A percentile compares a stretch with the other conserved stretches of the same genome.
Evolutionary conservation across 1,140 invertebrate species (phyloP).

Genomic region (Homalodisca vitripennis): DNA sequence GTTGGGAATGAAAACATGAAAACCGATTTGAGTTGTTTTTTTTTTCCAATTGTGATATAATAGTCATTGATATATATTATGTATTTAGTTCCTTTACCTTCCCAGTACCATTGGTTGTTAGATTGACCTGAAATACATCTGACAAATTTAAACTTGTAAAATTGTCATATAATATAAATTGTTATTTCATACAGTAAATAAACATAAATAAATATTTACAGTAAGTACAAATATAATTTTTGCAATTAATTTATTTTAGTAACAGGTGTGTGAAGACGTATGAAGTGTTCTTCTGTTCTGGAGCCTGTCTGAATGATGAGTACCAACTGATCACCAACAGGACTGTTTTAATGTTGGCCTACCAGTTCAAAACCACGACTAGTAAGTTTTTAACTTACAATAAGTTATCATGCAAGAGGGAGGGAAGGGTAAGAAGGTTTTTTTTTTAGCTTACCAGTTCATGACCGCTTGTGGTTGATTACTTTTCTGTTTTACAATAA

Average conservation of each 20-base stretch:
- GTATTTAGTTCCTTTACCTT: background rate
- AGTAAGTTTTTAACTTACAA: background rate
- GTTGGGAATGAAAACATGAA: no score
- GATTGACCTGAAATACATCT: background rate
- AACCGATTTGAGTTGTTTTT: no score
- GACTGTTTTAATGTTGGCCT: background rate
- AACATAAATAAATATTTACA: background rate
- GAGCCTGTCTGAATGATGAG: background rate
- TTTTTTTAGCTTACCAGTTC: background rate
- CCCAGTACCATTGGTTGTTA: background rate
- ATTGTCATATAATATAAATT: background rate
- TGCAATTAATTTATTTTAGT: background rate
- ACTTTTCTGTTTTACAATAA: background rate
- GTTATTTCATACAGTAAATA: background rate
- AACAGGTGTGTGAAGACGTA: slow-evolving; percentile 18
- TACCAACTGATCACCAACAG: background rate
- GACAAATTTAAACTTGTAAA: background rate
- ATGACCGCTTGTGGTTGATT: background rate
- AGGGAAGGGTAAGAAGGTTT: background rate
- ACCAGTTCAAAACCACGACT: background rate
- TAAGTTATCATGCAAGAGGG: background rate
- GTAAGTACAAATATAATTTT: background rate
- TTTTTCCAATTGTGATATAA: no score
- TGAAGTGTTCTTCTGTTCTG: slow-evolving; percentile 14
- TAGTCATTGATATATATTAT: no score